These are phyloP conservation scores for Mixornis gularis DNA, from an alignment of 2,113 vertebrate genomes.

Conservation along the genomic window DNA sequence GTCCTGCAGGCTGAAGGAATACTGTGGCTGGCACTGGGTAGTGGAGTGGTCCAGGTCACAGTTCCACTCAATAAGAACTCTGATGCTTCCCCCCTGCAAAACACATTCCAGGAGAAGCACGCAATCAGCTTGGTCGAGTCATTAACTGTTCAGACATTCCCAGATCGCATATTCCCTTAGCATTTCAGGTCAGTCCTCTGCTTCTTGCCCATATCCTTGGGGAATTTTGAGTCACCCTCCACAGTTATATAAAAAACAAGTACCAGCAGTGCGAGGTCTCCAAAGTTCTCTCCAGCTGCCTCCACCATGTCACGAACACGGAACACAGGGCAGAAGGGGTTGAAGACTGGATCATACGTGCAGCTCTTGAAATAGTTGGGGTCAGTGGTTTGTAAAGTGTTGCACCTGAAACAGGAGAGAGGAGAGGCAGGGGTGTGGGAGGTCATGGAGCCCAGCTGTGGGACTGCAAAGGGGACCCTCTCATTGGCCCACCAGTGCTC, in stretches of 20 bases:
- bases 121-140: background rate
- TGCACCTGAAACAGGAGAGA: conserved; percentile 46
- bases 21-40: conserved; percentile 49
- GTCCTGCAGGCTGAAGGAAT: conserved; percentile 70
- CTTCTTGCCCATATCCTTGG: background rate
- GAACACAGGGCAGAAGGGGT: conserved; percentile 71
- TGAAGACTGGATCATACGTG: conserved; percentile 16
- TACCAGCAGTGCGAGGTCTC: conserved; percentile 63
- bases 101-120: background rate
- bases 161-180: background rate
- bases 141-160: background rate
- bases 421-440: fast-evolving
- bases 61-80: conserved; percentile 63
- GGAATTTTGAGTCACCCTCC: background rate
- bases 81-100: conserved; percentile 67
- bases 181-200: background rate
- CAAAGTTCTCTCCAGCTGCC: conserved; percentile 62
- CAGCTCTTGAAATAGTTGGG: conserved; percentile 71
- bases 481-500: background rate
- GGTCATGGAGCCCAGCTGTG: background rate
- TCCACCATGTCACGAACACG: conserved; percentile 63
- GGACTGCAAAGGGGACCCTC: background rate
- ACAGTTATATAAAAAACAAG: background rate
- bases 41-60: conserved; percentile 54
- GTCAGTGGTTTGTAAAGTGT: conserved; percentile 63